Percentiles rank a stretch among this genome's conserved stretches.
Evolutionary conservation across 2,888 invertebrate genomes (phyloP).

Genomic region (Oligia fasciuncula): DNA sequence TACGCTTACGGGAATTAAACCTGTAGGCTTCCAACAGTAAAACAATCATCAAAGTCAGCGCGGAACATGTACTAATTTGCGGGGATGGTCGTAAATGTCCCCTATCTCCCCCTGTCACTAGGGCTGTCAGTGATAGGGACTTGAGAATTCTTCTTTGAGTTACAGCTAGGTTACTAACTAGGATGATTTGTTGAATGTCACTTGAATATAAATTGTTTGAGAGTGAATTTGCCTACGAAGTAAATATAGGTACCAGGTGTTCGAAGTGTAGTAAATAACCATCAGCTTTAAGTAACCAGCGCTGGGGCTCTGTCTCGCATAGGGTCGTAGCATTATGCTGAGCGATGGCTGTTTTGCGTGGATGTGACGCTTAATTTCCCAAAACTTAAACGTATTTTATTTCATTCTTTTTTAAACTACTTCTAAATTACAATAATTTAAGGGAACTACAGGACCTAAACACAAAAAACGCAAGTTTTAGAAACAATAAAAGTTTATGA

Average conservation of each 20-base stretch:
- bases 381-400: no score
- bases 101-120: constrained; percentile 30
- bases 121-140: constrained; percentile 26
- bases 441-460: no score
- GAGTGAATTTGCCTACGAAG: not conserved
- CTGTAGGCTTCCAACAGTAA: constrained; percentile 27
- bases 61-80: constrained; percentile 59
- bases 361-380: no score
- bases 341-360: no score
- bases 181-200: not conserved
- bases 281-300: no score
- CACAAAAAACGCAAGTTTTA: no score
- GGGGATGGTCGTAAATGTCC: constrained; percentile 50
- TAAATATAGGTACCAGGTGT: not conserved
- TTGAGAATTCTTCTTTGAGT: not conserved
- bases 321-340: no score
- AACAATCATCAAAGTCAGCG: constrained; percentile 51
- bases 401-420: no score
- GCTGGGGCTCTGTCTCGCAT: no score
- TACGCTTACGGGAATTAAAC: constrained; percentile 22
- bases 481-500: no score
- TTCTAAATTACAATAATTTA: no score
- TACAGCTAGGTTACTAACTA: not conserved
- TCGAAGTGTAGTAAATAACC: no score
- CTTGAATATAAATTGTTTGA: not conserved